Base-by-base conservation (phyloP, 1,140 invertebrate species). In the Aphidius gifuensis region DNA sequence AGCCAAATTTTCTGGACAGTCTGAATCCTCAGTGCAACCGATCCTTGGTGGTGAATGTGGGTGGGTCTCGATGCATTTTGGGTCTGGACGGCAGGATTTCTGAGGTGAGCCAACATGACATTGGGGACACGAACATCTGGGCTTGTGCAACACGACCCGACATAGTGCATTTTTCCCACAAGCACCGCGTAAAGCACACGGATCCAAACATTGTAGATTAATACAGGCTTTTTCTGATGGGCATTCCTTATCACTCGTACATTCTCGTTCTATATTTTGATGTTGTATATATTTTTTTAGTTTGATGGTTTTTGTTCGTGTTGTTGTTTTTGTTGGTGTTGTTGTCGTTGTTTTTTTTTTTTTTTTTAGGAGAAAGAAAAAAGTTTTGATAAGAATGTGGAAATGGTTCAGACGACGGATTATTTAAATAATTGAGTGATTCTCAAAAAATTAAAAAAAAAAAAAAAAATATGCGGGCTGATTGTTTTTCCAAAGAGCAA, bases 151-250 rank as follows among this genome's bases (percentile, higher is more conserved):
- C 55, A 93, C 85, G 48, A 92, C 88, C 68, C 86, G 86, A 77
- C 94, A 96, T 44, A 94, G 83, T 49, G 94, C 93, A 80, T 95
- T 94, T 67, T 89, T 84, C 64, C 94, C 93, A 79, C 93, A 96
- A 63, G 90, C 90, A 68, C 90, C 92, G 68, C 90, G 87, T 68
- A 94, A 83, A 69, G 86, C 88, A 83, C 94, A 96, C 66, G 92
- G 93, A 82, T 96, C 92, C 79, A 92, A 85, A 80, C 94, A 96
- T 78, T 89, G 84, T 74, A 86, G 84, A 81, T 90, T 89, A 79
- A 93, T 87, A 85, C 94, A 96, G 75, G 92, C 90, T 83, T 92
- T 92, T 80, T 94, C 92, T 81, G 90, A 88, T 65, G 92, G 87
- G 83, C 94, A 96, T 82, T 94, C 92, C 83, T 86, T 85, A 85